phyloP scores from a whole-genome alignment of 2,888 invertebrate genomes.

The Chydorus sphaericus region DNA sequence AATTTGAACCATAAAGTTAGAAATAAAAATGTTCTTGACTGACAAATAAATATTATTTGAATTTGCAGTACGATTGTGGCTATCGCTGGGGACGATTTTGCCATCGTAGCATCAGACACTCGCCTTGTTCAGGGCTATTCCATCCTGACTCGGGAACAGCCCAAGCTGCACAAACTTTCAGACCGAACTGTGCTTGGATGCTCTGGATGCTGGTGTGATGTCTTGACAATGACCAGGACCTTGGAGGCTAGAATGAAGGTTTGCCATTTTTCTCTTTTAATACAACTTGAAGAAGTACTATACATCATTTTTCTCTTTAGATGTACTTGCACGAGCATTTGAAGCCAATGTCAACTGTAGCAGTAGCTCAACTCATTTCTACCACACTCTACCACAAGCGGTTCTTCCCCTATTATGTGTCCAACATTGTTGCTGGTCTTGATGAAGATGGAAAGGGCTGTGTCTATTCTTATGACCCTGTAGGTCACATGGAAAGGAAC shows the following conservation, averaged over 20 bases:
- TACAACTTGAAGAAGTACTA: background rate
- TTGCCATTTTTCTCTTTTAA: constrained; percentile 13
- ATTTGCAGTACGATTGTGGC: constrained; percentile 73
- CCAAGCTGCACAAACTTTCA: constrained; percentile 71
- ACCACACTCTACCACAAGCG: constrained; percentile 90
- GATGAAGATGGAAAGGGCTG: constrained; percentile 87
- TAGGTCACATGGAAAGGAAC: constrained; percentile 75
- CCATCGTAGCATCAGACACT: constrained; percentile 87
- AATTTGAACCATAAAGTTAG: constrained; percentile 6
- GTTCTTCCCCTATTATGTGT: constrained; percentile 96
- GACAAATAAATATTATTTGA: background rate
- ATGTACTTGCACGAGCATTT: constrained; percentile 92
- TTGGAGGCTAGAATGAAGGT: constrained; percentile 72
- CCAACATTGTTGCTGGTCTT: constrained; percentile 79
- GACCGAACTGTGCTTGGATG: constrained; percentile 77
- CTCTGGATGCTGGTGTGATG: constrained; percentile 96
- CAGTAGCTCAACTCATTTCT: constrained; percentile 88
- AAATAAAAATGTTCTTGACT: constrained; percentile 6
- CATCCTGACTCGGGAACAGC: constrained; percentile 75
- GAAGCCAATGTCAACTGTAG: constrained; percentile 78
- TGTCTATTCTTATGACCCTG: constrained; percentile 92
- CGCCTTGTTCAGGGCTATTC: constrained; percentile 80
- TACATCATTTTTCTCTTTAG: constrained; percentile 28
- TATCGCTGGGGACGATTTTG: constrained; percentile 88
- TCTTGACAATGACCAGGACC: constrained; percentile 71